Base-by-base conservation (phyloP, 2,113 vertebrate genomes). In the Hyaena hyaena region DNA sequence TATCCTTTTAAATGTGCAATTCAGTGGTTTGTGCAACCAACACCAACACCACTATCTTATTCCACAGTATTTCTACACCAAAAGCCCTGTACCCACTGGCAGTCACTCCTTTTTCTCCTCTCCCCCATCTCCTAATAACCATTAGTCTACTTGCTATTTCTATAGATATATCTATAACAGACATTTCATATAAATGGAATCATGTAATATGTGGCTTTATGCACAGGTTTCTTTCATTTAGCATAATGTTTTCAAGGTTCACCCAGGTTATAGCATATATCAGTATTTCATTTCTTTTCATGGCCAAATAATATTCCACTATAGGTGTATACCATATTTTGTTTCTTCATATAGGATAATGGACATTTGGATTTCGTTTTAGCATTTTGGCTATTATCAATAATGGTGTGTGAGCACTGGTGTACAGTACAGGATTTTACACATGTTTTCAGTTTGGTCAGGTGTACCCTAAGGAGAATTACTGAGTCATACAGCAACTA, bases 11-110 rank as follows among this genome's bases (percentile, higher is more conserved):
- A 87, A 11, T 79, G 0, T 66, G 19, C 7, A 65, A 35, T 63
- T 93, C 26, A 76, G 48, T 61, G 73, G 6, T 31, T 50, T 88
- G 3, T 73, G 23, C 14, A 85, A 91, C 15, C 33, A 86, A 63
- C 66, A 91, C 15, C 33, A 86, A 63, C 66, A 91, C 43, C 28
- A 87, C 45, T 53, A 28, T 12, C 28, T 85, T 96, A 94, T 76
- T 66, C 65, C 73, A 96, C 2, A 94, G 94, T 12, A 88, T 68
- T 88, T 88, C 88, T 24, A 93, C 48, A 74, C 31, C n/a, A 23
- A 79, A 81, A 90, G 1, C 39, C 8, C 35, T 39, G 14, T 21
- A 66, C 10, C 43, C 43, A 21, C n/a, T 24, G 55, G 12, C 19
- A 61, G 28, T 33, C 45, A 39, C 5, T 83, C 16, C 10, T 68